phyloP scores from a whole-genome alignment of 2,888 invertebrate species.

The Brachyptera risi region DNA sequence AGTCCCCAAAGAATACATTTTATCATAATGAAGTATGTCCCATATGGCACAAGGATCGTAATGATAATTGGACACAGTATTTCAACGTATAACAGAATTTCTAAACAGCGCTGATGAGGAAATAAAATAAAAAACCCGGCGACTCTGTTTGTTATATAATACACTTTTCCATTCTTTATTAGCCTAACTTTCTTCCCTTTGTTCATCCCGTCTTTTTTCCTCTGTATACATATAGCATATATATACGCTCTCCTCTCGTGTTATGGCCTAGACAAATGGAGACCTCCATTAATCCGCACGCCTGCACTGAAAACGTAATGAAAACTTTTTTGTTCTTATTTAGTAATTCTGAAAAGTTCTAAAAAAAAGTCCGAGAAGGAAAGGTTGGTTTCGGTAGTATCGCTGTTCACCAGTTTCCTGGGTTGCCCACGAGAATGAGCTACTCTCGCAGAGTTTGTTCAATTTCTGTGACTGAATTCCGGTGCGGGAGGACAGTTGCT shows the following conservation, averaged over 20 bases:
- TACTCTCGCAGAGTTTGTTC: constrained; percentile 1
- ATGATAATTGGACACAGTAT: not conserved
- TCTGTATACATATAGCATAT: constrained; percentile 7
- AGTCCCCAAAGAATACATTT: no score
- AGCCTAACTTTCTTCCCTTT: constrained; percentile 15
- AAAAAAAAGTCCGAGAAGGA: not conserved
- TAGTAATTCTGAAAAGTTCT: constrained; percentile 17
- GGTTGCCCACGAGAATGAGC: constrained; percentile 3
- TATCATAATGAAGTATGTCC: no score
- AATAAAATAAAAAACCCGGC: constrained; percentile 4
- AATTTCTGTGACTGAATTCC: constrained; percentile 3
- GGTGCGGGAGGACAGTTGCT: not conserved
- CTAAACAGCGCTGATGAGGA: not conserved
- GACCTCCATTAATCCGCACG: constrained; percentile 20
- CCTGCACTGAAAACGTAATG: constrained; percentile 20
- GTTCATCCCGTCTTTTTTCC: constrained; percentile 2
- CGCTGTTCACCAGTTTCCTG: not conserved
- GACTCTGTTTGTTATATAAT: not conserved
- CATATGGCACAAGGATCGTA: not conserved
- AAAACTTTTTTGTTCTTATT: constrained; percentile 19
- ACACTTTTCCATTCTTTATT: constrained; percentile 11
- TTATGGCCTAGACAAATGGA: constrained; percentile 17
- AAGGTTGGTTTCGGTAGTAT: not conserved
- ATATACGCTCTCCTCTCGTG: not conserved
- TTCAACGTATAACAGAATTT: not conserved